Conservation (phyloP, 2,888 invertebrate genomes). For the Thumatha senex region DNA sequence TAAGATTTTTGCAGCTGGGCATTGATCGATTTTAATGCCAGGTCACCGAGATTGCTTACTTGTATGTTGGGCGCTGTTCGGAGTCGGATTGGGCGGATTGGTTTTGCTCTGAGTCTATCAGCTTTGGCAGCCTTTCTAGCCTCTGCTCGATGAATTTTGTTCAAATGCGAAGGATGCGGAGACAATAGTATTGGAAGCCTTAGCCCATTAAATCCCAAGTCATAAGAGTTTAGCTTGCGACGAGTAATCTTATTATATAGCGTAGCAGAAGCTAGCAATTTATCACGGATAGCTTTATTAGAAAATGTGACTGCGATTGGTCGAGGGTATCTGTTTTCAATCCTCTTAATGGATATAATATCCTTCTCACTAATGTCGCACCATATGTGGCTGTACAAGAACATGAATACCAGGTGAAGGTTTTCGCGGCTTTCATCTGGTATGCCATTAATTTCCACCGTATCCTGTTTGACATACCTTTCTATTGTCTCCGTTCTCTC, state of each 20-base stretch:
- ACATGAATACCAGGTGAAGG: neutral
- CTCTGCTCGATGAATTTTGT: neutral
- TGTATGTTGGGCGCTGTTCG: no score
- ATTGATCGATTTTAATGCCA: no score
- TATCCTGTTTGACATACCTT: neutral
- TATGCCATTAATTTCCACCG: conserved; percentile 2
- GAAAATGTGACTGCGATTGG: neutral
- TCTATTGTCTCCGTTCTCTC: neutral
- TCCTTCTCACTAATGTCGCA: neutral
- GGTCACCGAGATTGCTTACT: no score
- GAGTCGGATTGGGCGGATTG: no score
- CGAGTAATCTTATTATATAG: neutral
- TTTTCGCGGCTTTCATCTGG: neutral
- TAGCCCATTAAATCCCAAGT: neutral
- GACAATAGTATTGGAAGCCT: neutral
- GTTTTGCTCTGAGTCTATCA: no score
- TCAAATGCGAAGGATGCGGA: neutral
- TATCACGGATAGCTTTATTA: neutral
- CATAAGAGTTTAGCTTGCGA: neutral
- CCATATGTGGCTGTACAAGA: neutral
- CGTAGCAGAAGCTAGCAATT: neutral
- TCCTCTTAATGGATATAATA: neutral
- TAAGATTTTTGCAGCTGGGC: no score
- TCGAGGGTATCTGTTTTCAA: neutral
- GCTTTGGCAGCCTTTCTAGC: neutral